phyloP scores from a whole-genome alignment of 2,888 invertebrate genomes.

The Macrophya alboannulata region DNA sequence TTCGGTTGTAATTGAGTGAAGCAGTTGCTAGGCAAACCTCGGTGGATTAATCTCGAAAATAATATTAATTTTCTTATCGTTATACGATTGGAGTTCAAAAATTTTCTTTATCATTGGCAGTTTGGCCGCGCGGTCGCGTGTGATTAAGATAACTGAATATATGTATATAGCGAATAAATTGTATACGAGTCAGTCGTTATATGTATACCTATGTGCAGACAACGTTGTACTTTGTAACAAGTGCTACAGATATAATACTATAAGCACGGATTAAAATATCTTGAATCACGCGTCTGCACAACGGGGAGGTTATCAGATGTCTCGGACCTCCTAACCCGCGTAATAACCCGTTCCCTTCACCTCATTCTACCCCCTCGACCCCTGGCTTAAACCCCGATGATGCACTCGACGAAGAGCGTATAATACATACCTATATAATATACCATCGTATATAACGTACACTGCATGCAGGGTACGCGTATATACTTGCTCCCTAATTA shows the following conservation, averaged over 20 bases:
- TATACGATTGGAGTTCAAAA: not conserved
- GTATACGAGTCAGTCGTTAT: not conserved
- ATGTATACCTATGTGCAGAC: constrained; percentile 55
- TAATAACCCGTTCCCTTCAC: not conserved
- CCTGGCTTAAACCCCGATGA: constrained; percentile 6
- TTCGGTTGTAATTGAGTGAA: not conserved
- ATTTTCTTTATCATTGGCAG: not conserved
- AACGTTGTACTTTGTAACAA: constrained; percentile 61
- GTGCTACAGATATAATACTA: not conserved
- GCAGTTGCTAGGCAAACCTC: constrained; percentile 22
- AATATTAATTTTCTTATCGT: not conserved
- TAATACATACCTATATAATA: not conserved
- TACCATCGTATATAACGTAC: not conserved
- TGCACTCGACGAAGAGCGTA: constrained; percentile 34
- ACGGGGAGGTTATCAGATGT: constrained; percentile 37
- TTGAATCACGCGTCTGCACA: constrained; percentile 18
- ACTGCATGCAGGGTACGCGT: not conserved
- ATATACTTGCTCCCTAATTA: constrained; percentile 20
- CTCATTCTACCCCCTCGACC: not conserved
- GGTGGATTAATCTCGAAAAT: not conserved
- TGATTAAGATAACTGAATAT: not conserved
- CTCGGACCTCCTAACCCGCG: constrained; percentile 30
- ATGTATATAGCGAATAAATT: not conserved
- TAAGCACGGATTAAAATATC: constrained; percentile 18
- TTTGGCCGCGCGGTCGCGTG: constrained; percentile 6